phyloP scores from a whole-genome alignment of 2,888 invertebrate genomes.

The Sinhomidia bicolor region DNA sequence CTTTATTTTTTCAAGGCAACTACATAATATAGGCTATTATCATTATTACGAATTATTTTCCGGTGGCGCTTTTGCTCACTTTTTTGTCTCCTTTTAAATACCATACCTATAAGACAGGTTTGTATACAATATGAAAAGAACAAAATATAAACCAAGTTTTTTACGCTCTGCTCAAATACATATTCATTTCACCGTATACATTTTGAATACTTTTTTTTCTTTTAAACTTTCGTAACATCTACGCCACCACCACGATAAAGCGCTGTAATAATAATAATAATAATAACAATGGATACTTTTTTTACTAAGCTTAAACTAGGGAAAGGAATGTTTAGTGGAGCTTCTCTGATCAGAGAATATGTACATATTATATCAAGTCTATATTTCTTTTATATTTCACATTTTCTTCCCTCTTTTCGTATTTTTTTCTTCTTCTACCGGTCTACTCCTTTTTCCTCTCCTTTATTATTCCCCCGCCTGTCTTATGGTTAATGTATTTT shows the following conservation, averaged over 20 bases:
- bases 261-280: not conserved
- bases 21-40: not conserved
- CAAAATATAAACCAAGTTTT: too few relatives aligned
- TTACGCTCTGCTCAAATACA: conserved; percentile 23
- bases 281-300: conserved; percentile 24
- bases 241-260: not conserved
- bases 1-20: not conserved
- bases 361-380: too few relatives aligned
- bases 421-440: too few relatives aligned
- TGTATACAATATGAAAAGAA: too few relatives aligned
- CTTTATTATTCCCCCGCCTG: conserved; percentile 53
- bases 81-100: too few relatives aligned
- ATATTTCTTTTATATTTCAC: conserved; percentile 34
- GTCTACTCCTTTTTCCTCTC: conserved; percentile 36
- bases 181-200: conserved; percentile 34
- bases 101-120: too few relatives aligned
- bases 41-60: conserved; percentile 25
- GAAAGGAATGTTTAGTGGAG: not conserved
- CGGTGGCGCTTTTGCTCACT: not conserved
- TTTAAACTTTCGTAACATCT: not conserved
- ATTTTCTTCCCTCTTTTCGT: conserved; percentile 7
- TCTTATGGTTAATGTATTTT: conserved; percentile 38
- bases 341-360: conserved; percentile 24
- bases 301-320: not conserved
- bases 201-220: conserved; percentile 33